Conservation (phyloP, 2,888 invertebrate species). For the Tetropium fuscum region DNA sequence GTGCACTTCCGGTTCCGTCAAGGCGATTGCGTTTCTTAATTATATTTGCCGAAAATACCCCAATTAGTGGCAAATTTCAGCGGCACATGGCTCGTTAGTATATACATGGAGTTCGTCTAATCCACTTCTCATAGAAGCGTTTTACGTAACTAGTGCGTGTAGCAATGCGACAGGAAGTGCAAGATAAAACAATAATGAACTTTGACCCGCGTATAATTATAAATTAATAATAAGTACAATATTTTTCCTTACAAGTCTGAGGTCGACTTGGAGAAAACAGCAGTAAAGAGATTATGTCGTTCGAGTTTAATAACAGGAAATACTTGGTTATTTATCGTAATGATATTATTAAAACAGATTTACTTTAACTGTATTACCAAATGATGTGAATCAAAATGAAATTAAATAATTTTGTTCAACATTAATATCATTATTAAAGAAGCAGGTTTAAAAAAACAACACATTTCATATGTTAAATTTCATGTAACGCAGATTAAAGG, state of each 20-base stretch:
- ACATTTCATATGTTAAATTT: too few species aligned
- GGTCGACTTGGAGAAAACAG: slow-evolving; percentile 22
- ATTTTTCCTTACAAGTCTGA: slow-evolving; percentile 20
- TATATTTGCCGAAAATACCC: not conserved
- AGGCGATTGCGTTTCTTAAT: not conserved
- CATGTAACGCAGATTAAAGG: too few species aligned
- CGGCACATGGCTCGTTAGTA: not conserved
- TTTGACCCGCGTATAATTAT: slow-evolving; percentile 32
- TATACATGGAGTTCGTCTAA: not conserved
- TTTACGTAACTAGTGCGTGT: slow-evolving; percentile 6
- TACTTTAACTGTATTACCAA: slow-evolving; percentile 4
- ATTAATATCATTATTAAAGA: too few species aligned
- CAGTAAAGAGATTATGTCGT: slow-evolving; percentile 14
- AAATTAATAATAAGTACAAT: slow-evolving; percentile 22
- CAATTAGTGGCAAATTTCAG: not conserved
- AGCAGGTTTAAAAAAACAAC: too few species aligned
- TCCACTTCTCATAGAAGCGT: not conserved
- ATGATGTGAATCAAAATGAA: not conserved
- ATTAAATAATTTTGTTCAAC: too few species aligned
- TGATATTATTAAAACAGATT: slow-evolving; percentile 1
- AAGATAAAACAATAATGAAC: slow-evolving; percentile 30
- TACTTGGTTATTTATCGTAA: slow-evolving; percentile 18
- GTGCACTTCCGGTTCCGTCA: not conserved
- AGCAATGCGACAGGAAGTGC: slow-evolving; percentile 32
- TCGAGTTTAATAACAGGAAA: slow-evolving; percentile 25